Percentiles rank a stretch among this genome's conserved stretches.
Evolutionary conservation across 2,797 vertebrate genomes (phyloP).

Genomic region (Emys orbicularis): DNA sequence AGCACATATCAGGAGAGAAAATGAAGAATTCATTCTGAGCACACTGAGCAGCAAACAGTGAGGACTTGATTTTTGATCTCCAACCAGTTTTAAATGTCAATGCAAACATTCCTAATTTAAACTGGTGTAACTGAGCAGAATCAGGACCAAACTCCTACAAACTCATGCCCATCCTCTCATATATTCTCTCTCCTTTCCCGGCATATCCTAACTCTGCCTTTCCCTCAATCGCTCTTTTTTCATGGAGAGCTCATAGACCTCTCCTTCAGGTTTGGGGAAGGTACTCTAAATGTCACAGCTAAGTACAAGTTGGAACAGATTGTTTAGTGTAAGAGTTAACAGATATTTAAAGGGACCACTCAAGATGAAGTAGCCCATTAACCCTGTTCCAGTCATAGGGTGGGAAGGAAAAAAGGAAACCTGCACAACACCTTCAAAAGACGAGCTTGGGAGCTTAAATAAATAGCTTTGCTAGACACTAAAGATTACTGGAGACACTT

Average conservation of each 20-base stretch:
- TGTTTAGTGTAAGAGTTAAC: background rate
- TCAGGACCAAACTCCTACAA: background rate
- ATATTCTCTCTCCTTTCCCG: background rate
- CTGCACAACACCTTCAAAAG: background rate
- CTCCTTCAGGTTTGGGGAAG: no score
- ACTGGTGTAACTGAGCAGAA: background rate
- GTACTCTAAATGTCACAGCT: no score
- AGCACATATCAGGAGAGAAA: background rate
- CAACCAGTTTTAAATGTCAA: background rate
- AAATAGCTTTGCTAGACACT: background rate
- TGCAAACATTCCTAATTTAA: background rate
- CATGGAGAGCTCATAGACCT: no score
- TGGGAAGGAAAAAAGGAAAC: background rate
- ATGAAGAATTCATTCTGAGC: background rate
- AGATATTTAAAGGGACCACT: background rate
- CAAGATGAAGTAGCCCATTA: background rate
- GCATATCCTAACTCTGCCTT: background rate
- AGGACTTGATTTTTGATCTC: background rate
- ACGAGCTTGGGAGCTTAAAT: background rate
- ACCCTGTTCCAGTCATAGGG: background rate
- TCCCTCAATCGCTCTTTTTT: background rate
- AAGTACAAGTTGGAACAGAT: no score
- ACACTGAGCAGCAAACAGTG: background rate
- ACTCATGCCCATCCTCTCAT: background rate
- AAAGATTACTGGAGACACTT: background rate